phyloP scores from a whole-genome alignment of 1,140 invertebrate species.

The Drosophila yakuba region DNA sequence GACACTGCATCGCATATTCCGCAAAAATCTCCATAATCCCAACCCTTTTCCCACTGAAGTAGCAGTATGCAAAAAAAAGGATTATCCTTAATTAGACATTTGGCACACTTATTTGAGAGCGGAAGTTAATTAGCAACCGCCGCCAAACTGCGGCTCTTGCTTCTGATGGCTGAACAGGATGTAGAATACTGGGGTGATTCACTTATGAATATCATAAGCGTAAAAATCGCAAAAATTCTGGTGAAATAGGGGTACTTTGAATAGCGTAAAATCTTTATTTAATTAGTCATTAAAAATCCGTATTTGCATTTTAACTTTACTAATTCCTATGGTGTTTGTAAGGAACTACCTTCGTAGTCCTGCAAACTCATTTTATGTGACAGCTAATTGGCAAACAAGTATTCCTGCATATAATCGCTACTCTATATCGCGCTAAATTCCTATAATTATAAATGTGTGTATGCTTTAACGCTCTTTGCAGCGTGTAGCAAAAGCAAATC shows the following conservation, averaged over 20 bases:
- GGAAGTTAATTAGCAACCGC: slow-evolving; percentile 59
- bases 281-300: too few species aligned
- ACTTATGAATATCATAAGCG: neutral
- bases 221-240: neutral
- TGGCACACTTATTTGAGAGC: slow-evolving; percentile 40
- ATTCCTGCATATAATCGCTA: slow-evolving; percentile 12
- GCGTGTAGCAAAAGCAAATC: slow-evolving; percentile 10
- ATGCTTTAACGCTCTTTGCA: slow-evolving; percentile 23
- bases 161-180: slow-evolving; percentile 36
- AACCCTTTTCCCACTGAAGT: neutral
- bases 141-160: slow-evolving; percentile 33
- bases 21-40: slow-evolving; percentile 6
- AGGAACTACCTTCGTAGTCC: neutral
- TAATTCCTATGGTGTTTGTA: too few species aligned
- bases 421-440: slow-evolving; percentile 13
- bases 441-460: slow-evolving; percentile 30
- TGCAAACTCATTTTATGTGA: neutral
- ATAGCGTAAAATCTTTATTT: too few species aligned
- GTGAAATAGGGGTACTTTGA: too few species aligned
- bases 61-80: slow-evolving; percentile 55
- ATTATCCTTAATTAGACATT: slow-evolving; percentile 72
- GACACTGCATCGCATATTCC: slow-evolving; percentile 39
- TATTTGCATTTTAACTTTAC: too few species aligned
- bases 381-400: slow-evolving; percentile 6
- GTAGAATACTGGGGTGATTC: neutral